phyloP scores from a whole-genome alignment of 2,113 vertebrate genomes.

The Eulemur macaco region DNA sequence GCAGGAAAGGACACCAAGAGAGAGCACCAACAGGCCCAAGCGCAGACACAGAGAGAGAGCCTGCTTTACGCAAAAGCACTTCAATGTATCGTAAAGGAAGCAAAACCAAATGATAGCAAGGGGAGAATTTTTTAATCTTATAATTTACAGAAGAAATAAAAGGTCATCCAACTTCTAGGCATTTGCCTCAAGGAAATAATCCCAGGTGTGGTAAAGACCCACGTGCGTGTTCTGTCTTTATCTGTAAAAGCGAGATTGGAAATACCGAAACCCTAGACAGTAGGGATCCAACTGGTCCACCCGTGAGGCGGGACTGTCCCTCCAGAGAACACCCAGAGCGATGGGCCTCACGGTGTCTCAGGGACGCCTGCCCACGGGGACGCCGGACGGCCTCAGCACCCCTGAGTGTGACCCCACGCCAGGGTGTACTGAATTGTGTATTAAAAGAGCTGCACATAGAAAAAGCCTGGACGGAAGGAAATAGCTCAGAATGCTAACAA shows the following conservation, averaged over 20 bases:
- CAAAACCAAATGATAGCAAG: fast-evolving
- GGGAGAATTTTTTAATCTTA: no score
- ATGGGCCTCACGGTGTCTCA: not conserved
- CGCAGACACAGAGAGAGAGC: no score
- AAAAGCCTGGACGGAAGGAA: not conserved
- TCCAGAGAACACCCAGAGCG: fast-evolving
- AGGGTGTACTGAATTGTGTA: fast-evolving
- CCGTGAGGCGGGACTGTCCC: not conserved
- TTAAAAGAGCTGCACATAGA: not conserved
- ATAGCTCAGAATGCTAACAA: no score
- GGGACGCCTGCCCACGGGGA: not conserved
- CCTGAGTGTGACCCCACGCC: fast-evolving
- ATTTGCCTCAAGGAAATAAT: not conserved
- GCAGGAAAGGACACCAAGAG: not conserved
- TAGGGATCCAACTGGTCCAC: fast-evolving
- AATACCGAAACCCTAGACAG: not conserved
- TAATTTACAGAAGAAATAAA: not conserved
- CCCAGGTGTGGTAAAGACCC: not conserved
- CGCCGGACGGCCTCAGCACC: not conserved
- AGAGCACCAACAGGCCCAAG: fast-evolving
- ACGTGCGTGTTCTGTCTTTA: fast-evolving
- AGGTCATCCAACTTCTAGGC: not conserved
- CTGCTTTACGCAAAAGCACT: no score
- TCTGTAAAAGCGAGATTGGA: not conserved
- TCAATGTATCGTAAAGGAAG: no score